A percentile compares a stretch with the other conserved stretches of the same genome.
phyloP scores from a whole-genome alignment of 2,797 vertebrate species.

The Sebastes iracundus region DNA sequence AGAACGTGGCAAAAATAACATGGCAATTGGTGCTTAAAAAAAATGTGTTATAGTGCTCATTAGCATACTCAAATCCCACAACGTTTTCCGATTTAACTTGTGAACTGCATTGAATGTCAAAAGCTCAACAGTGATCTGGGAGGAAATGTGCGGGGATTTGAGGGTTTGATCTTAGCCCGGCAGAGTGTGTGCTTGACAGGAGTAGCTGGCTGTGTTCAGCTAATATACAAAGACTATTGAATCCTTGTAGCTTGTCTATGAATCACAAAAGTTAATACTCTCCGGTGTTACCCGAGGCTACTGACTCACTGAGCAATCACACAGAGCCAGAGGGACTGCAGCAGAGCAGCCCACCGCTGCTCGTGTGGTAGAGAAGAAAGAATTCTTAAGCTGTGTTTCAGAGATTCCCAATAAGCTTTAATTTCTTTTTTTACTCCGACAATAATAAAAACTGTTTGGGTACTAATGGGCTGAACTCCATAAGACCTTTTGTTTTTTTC shows the following conservation, averaged over 20 bases:
- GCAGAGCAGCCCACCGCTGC: neutral
- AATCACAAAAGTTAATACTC: conserved; percentile 17
- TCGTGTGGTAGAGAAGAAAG: neutral
- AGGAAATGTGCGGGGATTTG: neutral
- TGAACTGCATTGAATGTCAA: neutral
- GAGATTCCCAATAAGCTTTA: neutral
- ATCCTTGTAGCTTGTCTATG: conserved; percentile 5
- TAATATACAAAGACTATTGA: neutral
- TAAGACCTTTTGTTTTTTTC: neutral
- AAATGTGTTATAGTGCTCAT: neutral
- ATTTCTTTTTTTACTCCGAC: neutral
- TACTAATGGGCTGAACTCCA: neutral
- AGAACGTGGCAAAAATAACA: neutral
- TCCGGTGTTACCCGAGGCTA: neutral
- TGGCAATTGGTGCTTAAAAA: neutral
- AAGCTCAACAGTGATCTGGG: neutral
- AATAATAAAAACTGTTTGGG: neutral
- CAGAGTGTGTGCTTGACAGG: neutral
- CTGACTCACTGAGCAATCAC: neutral
- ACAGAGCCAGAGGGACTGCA: neutral
- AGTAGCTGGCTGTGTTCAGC: neutral
- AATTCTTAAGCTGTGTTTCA: neutral
- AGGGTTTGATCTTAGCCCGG: neutral
- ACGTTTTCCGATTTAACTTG: neutral
- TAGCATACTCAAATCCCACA: neutral